phyloP scores from a whole-genome alignment of 1,140 invertebrate genomes.

The Brachionus calyciflorus region DNA sequence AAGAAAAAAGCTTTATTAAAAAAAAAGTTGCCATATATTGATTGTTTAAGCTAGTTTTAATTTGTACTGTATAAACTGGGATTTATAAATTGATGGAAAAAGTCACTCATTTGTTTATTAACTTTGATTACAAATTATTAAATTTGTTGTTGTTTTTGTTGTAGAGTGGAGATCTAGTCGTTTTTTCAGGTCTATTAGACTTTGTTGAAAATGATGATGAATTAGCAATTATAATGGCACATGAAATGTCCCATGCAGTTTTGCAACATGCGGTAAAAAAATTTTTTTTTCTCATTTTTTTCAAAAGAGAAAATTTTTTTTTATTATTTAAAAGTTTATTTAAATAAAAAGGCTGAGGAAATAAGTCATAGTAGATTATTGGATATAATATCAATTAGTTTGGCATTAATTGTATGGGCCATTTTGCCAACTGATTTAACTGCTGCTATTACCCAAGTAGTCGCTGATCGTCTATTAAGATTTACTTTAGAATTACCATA shows the following conservation, averaged over 20 bases:
- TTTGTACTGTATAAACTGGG: too few species aligned
- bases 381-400: slow-evolving; percentile 9
- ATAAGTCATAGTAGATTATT: slow-evolving; percentile 31
- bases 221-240: slow-evolving; percentile 65
- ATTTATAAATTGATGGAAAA: too few species aligned
- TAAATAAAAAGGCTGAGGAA: slow-evolving; percentile 42
- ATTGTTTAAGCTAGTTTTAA: too few species aligned
- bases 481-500: slow-evolving; percentile 64
- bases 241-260: slow-evolving; percentile 68
- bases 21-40: too few species aligned
- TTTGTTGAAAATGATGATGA: slow-evolving; percentile 66
- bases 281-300: not conserved
- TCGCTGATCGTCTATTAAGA: slow-evolving; percentile 50
- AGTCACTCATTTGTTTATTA: too few species aligned
- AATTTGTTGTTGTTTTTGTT: slow-evolving; percentile 48
- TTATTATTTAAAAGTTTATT: not conserved
- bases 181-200: slow-evolving; percentile 66
- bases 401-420: slow-evolving; percentile 8
- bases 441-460: not conserved
- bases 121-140: too few species aligned
- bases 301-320: not conserved
- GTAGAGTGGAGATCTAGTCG: slow-evolving; percentile 67
- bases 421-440: slow-evolving; percentile 34
- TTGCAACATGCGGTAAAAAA: slow-evolving; percentile 22
- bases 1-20: too few species aligned